Base-by-base conservation (phyloP, 2,113 vertebrate species). In the Megaceryle maxima region DNA sequence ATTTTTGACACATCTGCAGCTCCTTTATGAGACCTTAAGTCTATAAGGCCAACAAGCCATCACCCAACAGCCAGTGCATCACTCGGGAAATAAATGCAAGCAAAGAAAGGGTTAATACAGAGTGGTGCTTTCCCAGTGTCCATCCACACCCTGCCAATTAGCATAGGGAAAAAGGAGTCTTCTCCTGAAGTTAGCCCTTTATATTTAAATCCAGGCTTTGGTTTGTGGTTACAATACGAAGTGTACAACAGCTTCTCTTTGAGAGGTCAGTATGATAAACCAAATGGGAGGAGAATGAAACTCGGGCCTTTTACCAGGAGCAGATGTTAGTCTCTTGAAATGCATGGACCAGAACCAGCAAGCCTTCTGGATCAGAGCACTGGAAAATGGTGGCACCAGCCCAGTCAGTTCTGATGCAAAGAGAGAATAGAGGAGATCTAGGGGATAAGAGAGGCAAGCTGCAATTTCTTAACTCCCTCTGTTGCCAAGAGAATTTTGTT, bases 161-260 rank as follows among this genome's bases (percentile, higher is more conserved):
- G 46, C 82, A 74, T 21, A 86, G 29, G 67, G 46, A 96, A 94
- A 96, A 96, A 5, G 66, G 28, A 91, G 75, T 83, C 88, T 88
- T 93, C 90, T 83, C 68, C 22, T 56, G 28, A 76, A 81, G 24
- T 74, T 6, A 70, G 46, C 62, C 11, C 22, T 83, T 91, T 56
- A 69, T 29, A 84, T 75, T 57, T 66, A 83, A 66, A 83, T 63
- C 75, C 41, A 83, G 29, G 51, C 64, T 92, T 93, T 93, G 83
- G 68, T 93, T 93, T 93, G 79, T 50, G 94, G 55, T 83, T 94
- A 70, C 33, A 74, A 28, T 77, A 73, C 29, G 21, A 88, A 93
- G 75, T 3, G 7, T 48, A 60, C 39, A 67, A 37, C 75, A 77
- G 37, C 33, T 76, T 51, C 55, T 76, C 13, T 16, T 92, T 56